Evolutionary conservation across 92 coral and sea anemone genomes (phyloP), one percentile per base, ranked within the genome.

Genomic region (Palythoa grandiflora): DNA sequence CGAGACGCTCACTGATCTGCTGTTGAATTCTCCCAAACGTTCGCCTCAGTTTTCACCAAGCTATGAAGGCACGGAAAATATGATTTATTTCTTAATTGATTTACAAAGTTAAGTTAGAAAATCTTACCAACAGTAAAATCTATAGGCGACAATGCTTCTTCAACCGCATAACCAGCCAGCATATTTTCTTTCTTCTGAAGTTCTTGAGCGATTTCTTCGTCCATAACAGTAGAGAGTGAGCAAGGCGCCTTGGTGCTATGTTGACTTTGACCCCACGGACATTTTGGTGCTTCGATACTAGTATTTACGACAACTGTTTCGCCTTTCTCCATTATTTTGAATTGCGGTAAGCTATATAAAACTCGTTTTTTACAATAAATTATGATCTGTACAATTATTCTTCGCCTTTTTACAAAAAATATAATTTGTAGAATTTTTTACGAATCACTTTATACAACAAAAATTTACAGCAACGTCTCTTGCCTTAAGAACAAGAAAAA

Each of bases 161-260:
- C 93, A 59, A 71, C 37, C 36, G 83, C 79, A 36, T 74, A 88
- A 20, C 91, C 90, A 35, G 90, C 89, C 39, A 88, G 50, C 2
- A 89, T 83, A 48, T 92, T 89, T 81, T 95, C 99, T 65, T 95
- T 75, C 53, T 85, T 88, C 75, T 95, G 97, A 20, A 95, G 88
- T 60, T 97, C 98, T 65, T 90, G 94, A 2, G 99, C 99, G 28
- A 97, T 55, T 80, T 97, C 96, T 87, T 97, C 99, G 66, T 97
- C 99, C 94, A 97, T 97, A 0, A 97, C 99, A 28, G 99, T 87
- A 15, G 93, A 37, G 13, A 97, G 60, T 19, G 98, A 97, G 84
- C 97, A 94, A 2, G 83, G 94, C 1, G 37, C 87, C 5, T 80
- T 90, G 15, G 77, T 10, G 55, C 94, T 92, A 14, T 91, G 86